Evolutionary conservation across 2,888 invertebrate genomes (phyloP).

Genomic region (Schrankia costaestrigalis): DNA sequence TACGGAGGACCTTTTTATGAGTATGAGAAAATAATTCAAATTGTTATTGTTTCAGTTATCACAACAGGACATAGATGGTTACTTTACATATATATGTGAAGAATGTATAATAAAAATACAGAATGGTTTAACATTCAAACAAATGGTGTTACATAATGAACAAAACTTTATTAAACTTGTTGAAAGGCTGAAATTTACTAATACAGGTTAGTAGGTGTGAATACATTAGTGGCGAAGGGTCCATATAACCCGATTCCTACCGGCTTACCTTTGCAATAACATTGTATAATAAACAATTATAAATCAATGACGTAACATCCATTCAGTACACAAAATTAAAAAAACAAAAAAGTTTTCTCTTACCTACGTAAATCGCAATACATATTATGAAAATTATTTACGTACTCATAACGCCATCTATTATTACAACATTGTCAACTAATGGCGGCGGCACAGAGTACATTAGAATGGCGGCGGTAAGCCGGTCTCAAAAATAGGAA

Average conservation of each 20-base stretch:
- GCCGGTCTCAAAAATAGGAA: too few relatives aligned
- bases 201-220: constrained; percentile 10
- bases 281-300: too few relatives aligned
- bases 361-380: too few relatives aligned
- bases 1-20: not conserved
- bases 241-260: not conserved
- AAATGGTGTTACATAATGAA: constrained; percentile 36
- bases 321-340: too few relatives aligned
- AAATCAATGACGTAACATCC: too few relatives aligned
- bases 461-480: too few relatives aligned
- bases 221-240: not conserved
- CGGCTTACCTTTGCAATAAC: too few relatives aligned
- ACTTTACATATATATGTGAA: constrained; percentile 36
- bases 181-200: constrained; percentile 3
- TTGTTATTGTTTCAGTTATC: constrained; percentile 16
- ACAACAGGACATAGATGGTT: not conserved
- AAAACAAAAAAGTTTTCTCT: too few relatives aligned
- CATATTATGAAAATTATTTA: too few relatives aligned
- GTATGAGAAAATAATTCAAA: not conserved
- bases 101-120: constrained; percentile 37
- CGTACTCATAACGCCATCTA: too few relatives aligned
- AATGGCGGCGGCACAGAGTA: too few relatives aligned
- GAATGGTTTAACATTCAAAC: constrained; percentile 40
- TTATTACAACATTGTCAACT: too few relatives aligned
- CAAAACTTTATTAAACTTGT: constrained; percentile 22